phyloP scores from a whole-genome alignment of 2,797 vertebrate species.

The Crax fasciolata region DNA sequence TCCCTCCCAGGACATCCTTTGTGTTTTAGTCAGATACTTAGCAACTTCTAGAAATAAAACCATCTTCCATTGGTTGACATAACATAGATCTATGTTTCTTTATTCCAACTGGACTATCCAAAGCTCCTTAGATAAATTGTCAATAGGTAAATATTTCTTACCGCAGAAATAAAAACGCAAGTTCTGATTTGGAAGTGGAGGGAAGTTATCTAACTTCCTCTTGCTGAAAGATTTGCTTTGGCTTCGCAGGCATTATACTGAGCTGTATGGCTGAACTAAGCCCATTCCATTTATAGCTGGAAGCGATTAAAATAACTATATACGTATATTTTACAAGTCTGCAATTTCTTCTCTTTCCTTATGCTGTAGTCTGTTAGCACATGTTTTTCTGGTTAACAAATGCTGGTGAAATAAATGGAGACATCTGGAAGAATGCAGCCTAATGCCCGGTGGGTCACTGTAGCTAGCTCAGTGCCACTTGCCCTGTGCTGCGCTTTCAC shows the following conservation, averaged over 20 bases:
- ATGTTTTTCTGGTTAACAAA: not conserved
- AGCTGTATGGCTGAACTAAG: not conserved
- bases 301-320: not conserved
- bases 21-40: not conserved
- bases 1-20: not conserved
- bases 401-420: not conserved
- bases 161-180: not conserved
- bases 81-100: not conserved
- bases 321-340: not conserved
- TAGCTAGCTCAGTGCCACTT: not conserved
- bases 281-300: rapidly evolving
- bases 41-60: not conserved
- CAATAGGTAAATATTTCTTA: not conserved
- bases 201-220: conserved; percentile 38
- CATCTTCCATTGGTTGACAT: not conserved
- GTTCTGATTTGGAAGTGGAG: not conserved
- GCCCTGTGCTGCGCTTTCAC: no score
- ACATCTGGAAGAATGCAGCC: not conserved
- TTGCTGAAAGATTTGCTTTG: not conserved
- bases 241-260: not conserved
- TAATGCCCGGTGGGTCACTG: not conserved
- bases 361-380: not conserved
- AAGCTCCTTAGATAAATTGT: not conserved
- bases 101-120: not conserved
- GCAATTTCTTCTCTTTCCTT: not conserved